Conservation (phyloP, 2,888 invertebrate genomes). For the Sesia bembeciformis region DNA sequence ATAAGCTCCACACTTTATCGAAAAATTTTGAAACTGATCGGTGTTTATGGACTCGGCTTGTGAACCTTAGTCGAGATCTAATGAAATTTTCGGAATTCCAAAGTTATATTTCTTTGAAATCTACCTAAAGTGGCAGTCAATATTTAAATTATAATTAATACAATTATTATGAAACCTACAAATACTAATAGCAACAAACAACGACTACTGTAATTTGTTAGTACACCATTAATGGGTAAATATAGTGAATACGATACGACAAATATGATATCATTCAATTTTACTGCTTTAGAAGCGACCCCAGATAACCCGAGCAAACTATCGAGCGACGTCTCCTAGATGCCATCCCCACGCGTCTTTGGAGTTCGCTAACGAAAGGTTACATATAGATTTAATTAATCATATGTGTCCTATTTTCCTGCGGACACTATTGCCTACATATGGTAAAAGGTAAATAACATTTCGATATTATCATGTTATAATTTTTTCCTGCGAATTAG, state of each 20-base stretch:
- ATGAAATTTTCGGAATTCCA: too few relatives aligned
- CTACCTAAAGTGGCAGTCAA: too few relatives aligned
- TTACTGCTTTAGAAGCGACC: slow-evolving; percentile 70
- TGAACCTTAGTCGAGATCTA: too few relatives aligned
- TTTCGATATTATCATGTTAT: background rate
- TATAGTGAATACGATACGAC: slow-evolving; percentile 57
- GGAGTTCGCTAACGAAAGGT: slow-evolving; percentile 19
- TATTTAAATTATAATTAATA: too few relatives aligned
- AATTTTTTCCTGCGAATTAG: background rate
- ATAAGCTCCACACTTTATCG: too few relatives aligned
- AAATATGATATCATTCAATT: slow-evolving; percentile 70
- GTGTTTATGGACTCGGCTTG: too few relatives aligned
- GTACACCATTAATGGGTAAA: slow-evolving; percentile 62
- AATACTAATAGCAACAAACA: too few relatives aligned
- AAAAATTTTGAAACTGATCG: too few relatives aligned
- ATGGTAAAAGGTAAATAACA: background rate
- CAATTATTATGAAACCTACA: too few relatives aligned
- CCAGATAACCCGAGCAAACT: slow-evolving; percentile 60
- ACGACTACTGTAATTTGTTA: slow-evolving; percentile 8
- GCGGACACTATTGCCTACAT: background rate
- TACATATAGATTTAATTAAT: slow-evolving; percentile 1
- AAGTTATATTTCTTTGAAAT: too few relatives aligned
- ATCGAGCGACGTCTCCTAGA: slow-evolving; percentile 56
- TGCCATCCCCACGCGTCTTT: slow-evolving; percentile 37
- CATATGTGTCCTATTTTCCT: background rate